Conservation (phyloP, 2,888 invertebrate species). For the Strigamia maritima region DNA sequence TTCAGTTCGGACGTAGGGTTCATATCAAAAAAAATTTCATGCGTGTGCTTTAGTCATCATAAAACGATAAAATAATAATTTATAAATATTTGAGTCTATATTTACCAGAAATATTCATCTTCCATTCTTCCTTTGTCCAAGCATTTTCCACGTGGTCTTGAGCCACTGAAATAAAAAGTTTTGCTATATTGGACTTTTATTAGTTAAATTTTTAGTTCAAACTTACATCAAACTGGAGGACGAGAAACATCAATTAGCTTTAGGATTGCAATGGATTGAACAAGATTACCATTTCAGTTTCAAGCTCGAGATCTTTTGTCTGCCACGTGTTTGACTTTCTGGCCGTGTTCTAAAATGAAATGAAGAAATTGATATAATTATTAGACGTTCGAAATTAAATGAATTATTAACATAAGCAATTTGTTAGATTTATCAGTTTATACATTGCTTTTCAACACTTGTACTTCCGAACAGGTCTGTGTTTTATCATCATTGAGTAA, state of each 20-base stretch:
- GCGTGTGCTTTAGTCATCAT: background rate
- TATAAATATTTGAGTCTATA: background rate
- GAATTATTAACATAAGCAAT: too few species aligned
- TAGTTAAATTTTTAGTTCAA: too few species aligned
- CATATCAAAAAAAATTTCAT: background rate
- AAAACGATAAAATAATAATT: background rate
- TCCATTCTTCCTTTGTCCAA: background rate
- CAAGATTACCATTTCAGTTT: too few species aligned
- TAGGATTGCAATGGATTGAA: too few species aligned
- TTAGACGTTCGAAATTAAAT: background rate
- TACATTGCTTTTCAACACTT: background rate
- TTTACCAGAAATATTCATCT: too few species aligned
- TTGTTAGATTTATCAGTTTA: too few species aligned
- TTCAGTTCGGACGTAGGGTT: background rate
- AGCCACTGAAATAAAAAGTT: too few species aligned
- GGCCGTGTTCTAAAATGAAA: background rate
- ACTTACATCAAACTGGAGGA: too few species aligned
- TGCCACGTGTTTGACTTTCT: background rate
- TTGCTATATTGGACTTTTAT: too few species aligned
- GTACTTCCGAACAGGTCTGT: background rate
- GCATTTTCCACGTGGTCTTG: background rate
- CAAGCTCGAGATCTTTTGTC: too few species aligned
- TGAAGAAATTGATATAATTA: background rate
- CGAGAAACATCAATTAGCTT: too few species aligned
- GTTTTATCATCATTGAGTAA: background rate